These are phyloP conservation scores for Drosophila pseudotakahashii DNA, from an alignment of 2,888 invertebrate genomes.

Conservation along the genomic window DNA sequence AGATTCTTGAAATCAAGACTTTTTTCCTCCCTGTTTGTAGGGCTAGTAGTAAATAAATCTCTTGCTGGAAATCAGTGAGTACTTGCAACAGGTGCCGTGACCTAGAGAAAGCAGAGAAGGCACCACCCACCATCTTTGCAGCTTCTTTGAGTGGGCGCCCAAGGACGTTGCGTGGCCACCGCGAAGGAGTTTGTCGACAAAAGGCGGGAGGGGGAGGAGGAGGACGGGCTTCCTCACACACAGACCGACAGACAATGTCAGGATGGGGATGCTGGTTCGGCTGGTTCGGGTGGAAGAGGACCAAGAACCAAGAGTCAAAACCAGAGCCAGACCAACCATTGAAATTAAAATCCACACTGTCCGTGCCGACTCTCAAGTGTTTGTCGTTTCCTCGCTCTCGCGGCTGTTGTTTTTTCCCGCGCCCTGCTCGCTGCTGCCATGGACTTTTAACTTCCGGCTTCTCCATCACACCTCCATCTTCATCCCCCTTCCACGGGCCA, in stretches of 20 bases:
- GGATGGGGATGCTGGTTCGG: no score
- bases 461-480: neutral
- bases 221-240: slow-evolving; percentile 1
- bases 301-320: neutral
- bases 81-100: slow-evolving; percentile 34
- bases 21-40: no score
- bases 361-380: slow-evolving; percentile 55
- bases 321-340: slow-evolving; percentile 13
- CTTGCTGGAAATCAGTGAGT: no score
- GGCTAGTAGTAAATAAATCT: no score
- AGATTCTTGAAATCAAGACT: no score
- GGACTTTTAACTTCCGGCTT: slow-evolving; percentile 76
- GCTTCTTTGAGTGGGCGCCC: slow-evolving; percentile 8
- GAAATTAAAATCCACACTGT: slow-evolving; percentile 67
- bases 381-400: slow-evolving; percentile 40
- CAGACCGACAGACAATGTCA: slow-evolving; percentile 26
- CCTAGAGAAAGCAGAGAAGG: slow-evolving; percentile 20
- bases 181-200: slow-evolving; percentile 45
- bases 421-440: slow-evolving; percentile 7
- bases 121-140: neutral
- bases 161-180: slow-evolving; percentile 53
- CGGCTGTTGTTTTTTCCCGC: slow-evolving; percentile 18
- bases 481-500: neutral
- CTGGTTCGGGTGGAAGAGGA: neutral
- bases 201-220: slow-evolving; percentile 3